Base-by-base conservation (phyloP, 2,888 invertebrate species). In the Nipponacmea schrenckii region DNA sequence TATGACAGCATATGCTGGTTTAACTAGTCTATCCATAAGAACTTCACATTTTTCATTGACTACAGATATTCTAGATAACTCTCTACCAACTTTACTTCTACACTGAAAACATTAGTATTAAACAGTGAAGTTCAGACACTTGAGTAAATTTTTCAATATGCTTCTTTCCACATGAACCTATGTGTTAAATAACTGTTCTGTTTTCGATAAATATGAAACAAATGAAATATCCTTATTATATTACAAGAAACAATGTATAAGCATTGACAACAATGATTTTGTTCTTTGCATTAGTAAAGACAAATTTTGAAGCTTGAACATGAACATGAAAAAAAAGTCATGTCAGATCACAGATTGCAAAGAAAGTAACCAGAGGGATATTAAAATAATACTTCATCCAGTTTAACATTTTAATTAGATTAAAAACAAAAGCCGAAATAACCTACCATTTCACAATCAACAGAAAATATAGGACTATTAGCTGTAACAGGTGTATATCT, bases 401-500 rank as follows among this genome's bases (percentile, higher is more conserved):
- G 31, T 31, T 31, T 3, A 31, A 5, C 31, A 31, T 31, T 31
- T 31, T 31, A 31, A 31, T 31, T 5, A 31, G 31, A 31, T 31
- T 3, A 31, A 31, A 31, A 2, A 31, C 31, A 4, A 31, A n/a
- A n/a, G n/a, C n/a, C n/a, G n/a, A n/a, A n/a, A n/a, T 64, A 62
- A 75, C 82, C 95, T 79, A 89, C 89, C 91, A 91, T 91, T 91
- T 98, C 98, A 91, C 97, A 97, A 91, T 98, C 98, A 5, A 98
- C 82, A 62, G 94, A 96, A 90, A 93, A 96, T 92, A 98, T 92
- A 12, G 96, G 96, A 71, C 97, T 97, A n/a, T 89, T 90, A 5
- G 92, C 90, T 14, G 93, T 94, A 0, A 95, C 96, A 71, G 93
- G 92, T 65, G 90, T 89, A 87, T 97, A 97, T 62, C 90, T 88